Conservation (phyloP, 2,888 invertebrate species). For the Dermolepida albohirtum region DNA sequence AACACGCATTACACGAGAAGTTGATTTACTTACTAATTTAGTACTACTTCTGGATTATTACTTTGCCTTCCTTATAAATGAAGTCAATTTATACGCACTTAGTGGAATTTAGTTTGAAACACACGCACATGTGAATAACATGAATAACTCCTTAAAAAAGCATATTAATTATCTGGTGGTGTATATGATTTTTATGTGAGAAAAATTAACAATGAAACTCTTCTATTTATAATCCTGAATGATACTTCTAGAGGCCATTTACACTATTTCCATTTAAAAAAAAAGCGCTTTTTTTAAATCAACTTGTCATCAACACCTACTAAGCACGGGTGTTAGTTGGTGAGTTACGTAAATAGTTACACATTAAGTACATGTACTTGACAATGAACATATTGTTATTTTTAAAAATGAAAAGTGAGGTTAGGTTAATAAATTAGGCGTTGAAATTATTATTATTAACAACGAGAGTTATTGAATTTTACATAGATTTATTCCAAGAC, state of each 20-base stretch:
- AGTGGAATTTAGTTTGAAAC: background rate
- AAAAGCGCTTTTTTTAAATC: slow-evolving; percentile 14
- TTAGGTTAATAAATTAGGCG: too few species aligned
- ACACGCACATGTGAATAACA: too few species aligned
- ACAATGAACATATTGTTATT: background rate
- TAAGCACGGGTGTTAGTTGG: slow-evolving; percentile 1
- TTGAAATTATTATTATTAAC: too few species aligned
- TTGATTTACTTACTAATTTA: slow-evolving; percentile 9
- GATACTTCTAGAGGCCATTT: slow-evolving; percentile 31
- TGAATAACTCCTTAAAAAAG: too few species aligned
- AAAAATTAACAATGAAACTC: slow-evolving; percentile 23
- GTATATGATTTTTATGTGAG: too few species aligned
- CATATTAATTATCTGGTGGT: too few species aligned
- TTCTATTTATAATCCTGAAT: slow-evolving; percentile 29
- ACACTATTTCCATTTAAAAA: slow-evolving; percentile 21
- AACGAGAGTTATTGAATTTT: too few species aligned
- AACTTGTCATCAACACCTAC: slow-evolving; percentile 10
- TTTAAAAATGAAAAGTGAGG: background rate
- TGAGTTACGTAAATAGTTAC: slow-evolving; percentile 10
- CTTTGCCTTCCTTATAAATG: background rate
- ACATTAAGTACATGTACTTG: background rate
- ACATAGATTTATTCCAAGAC: too few species aligned
- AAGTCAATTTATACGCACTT: slow-evolving; percentile 8
- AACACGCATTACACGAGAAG: too few species aligned
- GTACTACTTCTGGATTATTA: slow-evolving; percentile 9